Base-by-base conservation (phyloP, 1,140 invertebrate species). In the Rhynchophorus ferrugineus region DNA sequence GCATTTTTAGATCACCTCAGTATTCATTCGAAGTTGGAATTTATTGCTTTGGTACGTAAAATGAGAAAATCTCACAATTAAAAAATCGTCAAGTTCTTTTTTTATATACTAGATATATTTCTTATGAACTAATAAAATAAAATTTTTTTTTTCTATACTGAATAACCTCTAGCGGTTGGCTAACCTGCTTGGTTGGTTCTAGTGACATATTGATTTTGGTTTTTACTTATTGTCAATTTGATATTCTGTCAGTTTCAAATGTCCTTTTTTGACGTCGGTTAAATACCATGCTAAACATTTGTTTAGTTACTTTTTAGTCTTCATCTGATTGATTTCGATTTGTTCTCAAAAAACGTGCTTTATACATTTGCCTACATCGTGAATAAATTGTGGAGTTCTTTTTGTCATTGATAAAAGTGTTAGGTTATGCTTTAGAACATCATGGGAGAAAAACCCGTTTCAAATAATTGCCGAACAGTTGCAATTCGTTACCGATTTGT, bases 21-120 rank as follows among this genome's bases (percentile, higher is more conserved):
- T 59, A 63, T 75, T 1, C 83, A 91, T 66, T 86, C 83, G 8
- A 94, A 89, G 74, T 66, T 96, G 42, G 94, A 97, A 73, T 93
- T 94, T 74, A 84, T 91, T 7, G 78, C 91, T n/a, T 69, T 96
- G 71, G 87, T 95, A 62, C 66, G 67, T 65, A 34, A 35, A 44
- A n/a, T n/a, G n/a, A n/a, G n/a, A n/a, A n/a, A n/a, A n/a, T n/a
- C n/a, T n/a, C n/a, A n/a, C n/a, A n/a, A n/a, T n/a, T n/a, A n/a
- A n/a, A n/a, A n/a, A n/a, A n/a, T n/a, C n/a, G n/a, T n/a, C n/a
- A n/a, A n/a, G n/a, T n/a, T n/a, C n/a, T n/a, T n/a, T n/a, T n/a
- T n/a, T n/a, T n/a, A n/a, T n/a, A n/a, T n/a, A n/a, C n/a, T n/a
- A n/a, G n/a, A n/a, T n/a, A n/a, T n/a, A n/a, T n/a, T n/a, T n/a